Conservation (phyloP, 1,140 invertebrate species). For the Mycetomoellerius zeteki region DNA sequence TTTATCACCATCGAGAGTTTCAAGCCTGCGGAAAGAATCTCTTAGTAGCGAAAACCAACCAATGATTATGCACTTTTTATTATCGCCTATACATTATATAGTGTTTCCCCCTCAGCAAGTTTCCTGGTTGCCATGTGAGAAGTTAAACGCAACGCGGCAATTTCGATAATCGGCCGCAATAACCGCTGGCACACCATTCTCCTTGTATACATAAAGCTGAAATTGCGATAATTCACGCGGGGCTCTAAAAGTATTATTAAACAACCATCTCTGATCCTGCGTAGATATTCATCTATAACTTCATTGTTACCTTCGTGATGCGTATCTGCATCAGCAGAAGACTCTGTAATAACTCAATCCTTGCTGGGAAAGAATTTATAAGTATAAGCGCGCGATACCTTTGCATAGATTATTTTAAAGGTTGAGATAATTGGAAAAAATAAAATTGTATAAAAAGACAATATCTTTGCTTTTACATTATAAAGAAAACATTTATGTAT, state of each 20-base stretch:
- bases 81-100: conserved; percentile 21
- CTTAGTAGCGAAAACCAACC: conserved; percentile 40
- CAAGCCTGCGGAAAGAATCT: neutral
- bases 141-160: conserved; percentile 53
- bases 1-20: conserved; percentile 17
- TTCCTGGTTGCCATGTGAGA: conserved; percentile 54
- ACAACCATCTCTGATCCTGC: conserved; percentile 27
- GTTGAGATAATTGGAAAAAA: conserved; percentile 4
- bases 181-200: conserved; percentile 41
- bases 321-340: conserved; percentile 12
- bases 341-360: conserved; percentile 47
- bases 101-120: conserved; percentile 17
- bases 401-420: conserved; percentile 24
- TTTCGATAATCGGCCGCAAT: conserved; percentile 66
- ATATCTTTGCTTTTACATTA: neutral
- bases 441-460: neutral
- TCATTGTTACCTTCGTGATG: conserved; percentile 48
- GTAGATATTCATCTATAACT: conserved; percentile 43
- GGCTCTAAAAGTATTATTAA: conserved; percentile 48
- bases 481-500: neutral
- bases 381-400: neutral
- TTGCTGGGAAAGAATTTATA: conserved; percentile 25
- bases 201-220: conserved; percentile 41
- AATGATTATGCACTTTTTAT: conserved; percentile 48
- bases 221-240: conserved; percentile 53